Percentiles rank a stretch among this genome's conserved stretches.
Conservation (phyloP, 2,888 invertebrate species). For the Protophormia terraenovae region DNA sequence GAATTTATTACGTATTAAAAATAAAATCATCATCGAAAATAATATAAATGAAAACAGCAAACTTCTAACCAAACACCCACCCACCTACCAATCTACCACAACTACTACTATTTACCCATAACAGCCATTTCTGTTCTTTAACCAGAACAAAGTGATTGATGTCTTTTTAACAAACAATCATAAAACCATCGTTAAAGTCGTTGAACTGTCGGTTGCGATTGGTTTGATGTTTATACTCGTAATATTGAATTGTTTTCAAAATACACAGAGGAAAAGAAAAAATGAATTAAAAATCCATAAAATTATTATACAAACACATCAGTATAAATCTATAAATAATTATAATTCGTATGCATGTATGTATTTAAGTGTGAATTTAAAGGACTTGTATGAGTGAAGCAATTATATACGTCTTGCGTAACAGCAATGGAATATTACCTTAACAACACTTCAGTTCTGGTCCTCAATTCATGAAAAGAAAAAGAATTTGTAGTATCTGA, state of each 20-base stretch:
- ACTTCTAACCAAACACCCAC: background rate
- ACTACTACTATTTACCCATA: background rate
- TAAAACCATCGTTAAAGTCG: constrained; percentile 51
- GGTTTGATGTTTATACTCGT: background rate
- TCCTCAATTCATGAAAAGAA: no score
- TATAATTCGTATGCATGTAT: background rate
- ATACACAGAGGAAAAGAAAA: background rate
- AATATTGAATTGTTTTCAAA: background rate
- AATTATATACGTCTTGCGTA: no score
- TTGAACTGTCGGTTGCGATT: constrained; percentile 38
- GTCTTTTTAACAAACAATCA: constrained; percentile 57
- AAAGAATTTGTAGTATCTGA: no score
- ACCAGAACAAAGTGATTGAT: constrained; percentile 56
- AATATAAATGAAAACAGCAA: background rate
- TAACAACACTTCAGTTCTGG: no score
- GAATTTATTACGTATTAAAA: constrained; percentile 18
- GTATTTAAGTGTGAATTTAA: no score
- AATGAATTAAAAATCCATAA: constrained; percentile 8
- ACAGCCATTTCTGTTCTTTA: constrained; percentile 7
- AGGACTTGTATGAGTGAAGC: background rate
- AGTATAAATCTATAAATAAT: constrained; percentile 8
- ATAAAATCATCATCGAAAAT: constrained; percentile 10
- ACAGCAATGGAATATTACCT: no score
- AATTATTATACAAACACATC: background rate
- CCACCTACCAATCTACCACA: background rate